These are phyloP conservation scores for Lamellibrachia columna DNA, from an alignment of 2,888 invertebrate genomes.

Conservation along the genomic window DNA sequence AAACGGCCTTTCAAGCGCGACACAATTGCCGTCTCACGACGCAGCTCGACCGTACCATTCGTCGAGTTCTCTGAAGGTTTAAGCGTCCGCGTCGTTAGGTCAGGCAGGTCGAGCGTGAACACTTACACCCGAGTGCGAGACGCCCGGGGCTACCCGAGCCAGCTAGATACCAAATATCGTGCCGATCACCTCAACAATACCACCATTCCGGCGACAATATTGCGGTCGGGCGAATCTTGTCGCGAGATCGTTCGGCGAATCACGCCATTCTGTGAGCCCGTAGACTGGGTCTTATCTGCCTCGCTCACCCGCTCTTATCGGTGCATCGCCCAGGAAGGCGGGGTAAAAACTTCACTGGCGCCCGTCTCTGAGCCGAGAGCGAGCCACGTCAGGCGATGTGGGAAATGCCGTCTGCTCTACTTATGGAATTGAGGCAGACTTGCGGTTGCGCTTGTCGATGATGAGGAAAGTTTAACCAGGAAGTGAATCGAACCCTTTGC, in stretches of 20 bases:
- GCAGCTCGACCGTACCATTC: background rate
- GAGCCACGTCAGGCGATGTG: background rate
- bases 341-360: conserved; percentile 8
- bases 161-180: background rate
- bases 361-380: background rate
- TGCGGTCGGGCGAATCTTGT: background rate
- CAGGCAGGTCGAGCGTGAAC: background rate
- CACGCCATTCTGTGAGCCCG: background rate
- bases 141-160: conserved; percentile 3
- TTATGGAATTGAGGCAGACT: background rate
- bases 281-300: background rate
- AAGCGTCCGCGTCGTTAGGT: background rate
- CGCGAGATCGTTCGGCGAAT: background rate
- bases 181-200: background rate
- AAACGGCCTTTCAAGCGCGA: background rate
- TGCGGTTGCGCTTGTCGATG: background rate
- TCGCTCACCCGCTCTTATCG: background rate
- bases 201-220: background rate
- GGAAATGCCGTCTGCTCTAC: background rate
- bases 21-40: background rate
- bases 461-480: background rate
- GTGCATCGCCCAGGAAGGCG: background rate
- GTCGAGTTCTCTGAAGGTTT: background rate
- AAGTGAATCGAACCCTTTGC: background rate
- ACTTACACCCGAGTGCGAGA: background rate